Percentiles rank a stretch among this genome's conserved stretches.
phyloP scores from a whole-genome alignment of 2,888 invertebrate species.

The Leucophora obtusa region DNA sequence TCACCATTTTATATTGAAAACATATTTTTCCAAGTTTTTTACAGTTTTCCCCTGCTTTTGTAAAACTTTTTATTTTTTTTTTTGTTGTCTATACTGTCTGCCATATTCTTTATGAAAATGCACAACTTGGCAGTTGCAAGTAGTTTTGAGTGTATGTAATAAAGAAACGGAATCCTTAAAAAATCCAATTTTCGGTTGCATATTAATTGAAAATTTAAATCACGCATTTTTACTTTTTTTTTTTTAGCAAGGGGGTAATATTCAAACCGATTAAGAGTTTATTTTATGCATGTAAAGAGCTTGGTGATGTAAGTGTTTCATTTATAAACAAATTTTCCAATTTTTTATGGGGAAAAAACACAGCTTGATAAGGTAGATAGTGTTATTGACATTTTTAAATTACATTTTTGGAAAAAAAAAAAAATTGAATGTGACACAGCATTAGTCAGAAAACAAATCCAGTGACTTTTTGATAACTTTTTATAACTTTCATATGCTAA shows the following conservation, averaged over 20 bases:
- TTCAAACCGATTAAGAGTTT: neutral
- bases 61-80: no score
- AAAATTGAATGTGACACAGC: neutral
- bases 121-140: neutral
- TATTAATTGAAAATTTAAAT: slow-evolving; percentile 63
- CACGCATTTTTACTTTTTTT: slow-evolving; percentile 50
- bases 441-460: neutral
- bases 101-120: neutral
- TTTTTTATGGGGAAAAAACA: neutral
- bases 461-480: neutral
- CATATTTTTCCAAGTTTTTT: no score
- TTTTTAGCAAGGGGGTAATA: neutral
- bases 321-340: neutral
- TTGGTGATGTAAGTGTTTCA: neutral
- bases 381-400: slow-evolving; percentile 38
- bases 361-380: slow-evolving; percentile 16
- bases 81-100: no score
- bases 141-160: neutral
- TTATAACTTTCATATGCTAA: neutral
- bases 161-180: neutral
- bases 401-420: slow-evolving; percentile 5
- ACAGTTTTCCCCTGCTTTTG: no score
- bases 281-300: neutral
- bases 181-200: slow-evolving; percentile 59
- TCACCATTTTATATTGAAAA: no score